Base-by-base conservation (phyloP, 2,797 vertebrate genomes). In the Sebastes wilsoni region DNA sequence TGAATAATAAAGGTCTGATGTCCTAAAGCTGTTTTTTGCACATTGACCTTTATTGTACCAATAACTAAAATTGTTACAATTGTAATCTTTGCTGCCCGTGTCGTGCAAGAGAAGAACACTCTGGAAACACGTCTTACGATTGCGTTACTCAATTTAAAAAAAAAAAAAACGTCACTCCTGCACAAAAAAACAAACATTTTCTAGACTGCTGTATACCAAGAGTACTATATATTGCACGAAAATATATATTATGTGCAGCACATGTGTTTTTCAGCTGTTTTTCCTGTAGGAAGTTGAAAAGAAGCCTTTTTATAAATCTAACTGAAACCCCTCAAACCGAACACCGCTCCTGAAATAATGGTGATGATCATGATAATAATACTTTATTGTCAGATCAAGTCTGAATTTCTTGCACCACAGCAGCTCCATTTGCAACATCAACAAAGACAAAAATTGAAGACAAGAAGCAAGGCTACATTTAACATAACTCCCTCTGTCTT, bases 1-100 rank as follows among this genome's bases (percentile, higher is more conserved):
- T 90, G 83, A 87, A 89, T 80, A 93, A 91, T 89, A 90, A 93
- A 92, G 22, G 18, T 81, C 83, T 83, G 67, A 79, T 81, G 69
- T 14, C 71, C 49, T 68, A 12, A 66, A 79, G 13, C 8, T 49
- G n/a, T 59, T 79, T 80, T 80, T 27, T 58, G 11, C 8, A 4
- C 13, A 12, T 56, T 82, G 16, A 27, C 9, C 10, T 62, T 54
- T 32, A 28, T 65, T 81, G 18, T 46, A 16, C 18, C 8, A 38
- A 8, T n/a, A 61, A 27, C 13, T n/a, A 13, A 16, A 23, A 55
- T 2, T 59, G 3, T 14, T 18, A 16, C 6, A 28, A 12, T 20
- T 52, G n/a, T 14, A 52, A 66, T 62, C 2, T 75, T 55, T 72
- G 7, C 59, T 60, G 27, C 28, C 6, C 18, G 5, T 32, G 6